A percentile compares a stretch with the other conserved stretches of the same genome.
Evolutionary conservation across 2,797 vertebrate genomes (phyloP).

Genomic region (Pangasius krempfi): DNA sequence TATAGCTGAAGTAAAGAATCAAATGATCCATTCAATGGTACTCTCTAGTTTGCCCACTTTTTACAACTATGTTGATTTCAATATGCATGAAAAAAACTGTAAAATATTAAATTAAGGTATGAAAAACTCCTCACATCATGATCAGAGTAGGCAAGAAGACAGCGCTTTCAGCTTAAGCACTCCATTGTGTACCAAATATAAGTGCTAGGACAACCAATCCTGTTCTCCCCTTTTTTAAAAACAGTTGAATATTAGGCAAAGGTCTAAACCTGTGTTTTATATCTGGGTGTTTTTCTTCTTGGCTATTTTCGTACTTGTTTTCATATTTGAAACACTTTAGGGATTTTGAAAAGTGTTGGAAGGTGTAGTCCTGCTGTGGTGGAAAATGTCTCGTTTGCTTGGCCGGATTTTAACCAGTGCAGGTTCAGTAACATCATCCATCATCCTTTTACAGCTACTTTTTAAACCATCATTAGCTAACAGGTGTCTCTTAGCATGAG

Average conservation of each 20-base stretch:
- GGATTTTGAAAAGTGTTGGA: neutral
- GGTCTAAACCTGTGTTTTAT: neutral
- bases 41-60: neutral
- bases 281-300: neutral
- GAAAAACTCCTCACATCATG: neutral
- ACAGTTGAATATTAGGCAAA: neutral
- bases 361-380: neutral
- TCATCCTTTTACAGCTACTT: neutral
- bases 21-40: neutral
- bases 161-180: neutral
- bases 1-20: too few relatives aligned
- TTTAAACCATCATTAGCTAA: neutral
- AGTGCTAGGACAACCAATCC: neutral
- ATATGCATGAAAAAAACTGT: neutral
- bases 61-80: neutral
- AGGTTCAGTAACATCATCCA: neutral
- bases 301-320: neutral
- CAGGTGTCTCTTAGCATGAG: neutral
- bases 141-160: neutral
- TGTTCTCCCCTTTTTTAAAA: neutral
- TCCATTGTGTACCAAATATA: neutral
- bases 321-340: neutral
- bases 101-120: neutral
- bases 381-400: neutral
- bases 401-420: neutral